Conservation (phyloP, 2,113 vertebrate species). For the Brachionichthys hirsutus region DNA sequence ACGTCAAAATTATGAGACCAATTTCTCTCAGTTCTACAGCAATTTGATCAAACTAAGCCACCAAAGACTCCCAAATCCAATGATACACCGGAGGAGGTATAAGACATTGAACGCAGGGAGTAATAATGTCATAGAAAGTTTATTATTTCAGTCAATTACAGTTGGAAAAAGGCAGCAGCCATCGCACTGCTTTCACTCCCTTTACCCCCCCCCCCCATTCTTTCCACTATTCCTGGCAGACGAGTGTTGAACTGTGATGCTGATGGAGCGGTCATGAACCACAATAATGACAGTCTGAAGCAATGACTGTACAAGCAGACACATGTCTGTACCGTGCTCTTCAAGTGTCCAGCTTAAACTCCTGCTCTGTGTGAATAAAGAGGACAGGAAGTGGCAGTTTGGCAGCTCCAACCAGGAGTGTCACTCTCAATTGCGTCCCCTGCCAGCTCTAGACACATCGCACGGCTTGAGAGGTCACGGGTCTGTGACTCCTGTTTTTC, state of each 20-base stretch:
- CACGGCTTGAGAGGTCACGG: constrained; percentile 75
- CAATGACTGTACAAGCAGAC: constrained; percentile 76
- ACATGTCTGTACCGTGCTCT: constrained; percentile 80
- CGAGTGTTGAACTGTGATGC: constrained; percentile 38
- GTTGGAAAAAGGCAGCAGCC: constrained; percentile 7
- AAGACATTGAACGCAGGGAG: constrained; percentile 40
- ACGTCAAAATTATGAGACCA: constrained; percentile 73
- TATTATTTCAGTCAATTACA: constrained; percentile 56
- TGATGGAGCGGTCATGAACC: constrained; percentile 70
- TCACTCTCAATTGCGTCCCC: constrained; percentile 81
- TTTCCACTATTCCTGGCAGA: constrained; percentile 43
- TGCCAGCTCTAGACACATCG: constrained; percentile 78
- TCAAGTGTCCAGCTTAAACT: constrained; percentile 77
- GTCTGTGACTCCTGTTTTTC: constrained; percentile 59
- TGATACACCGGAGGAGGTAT: constrained; percentile 50
- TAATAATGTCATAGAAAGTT: constrained; percentile 42
- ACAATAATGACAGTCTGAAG: constrained; percentile 75
- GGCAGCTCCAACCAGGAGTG: constrained; percentile 83
- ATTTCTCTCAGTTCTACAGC: constrained; percentile 75
- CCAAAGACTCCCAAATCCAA: constrained; percentile 58
- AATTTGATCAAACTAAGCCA: constrained; percentile 67
- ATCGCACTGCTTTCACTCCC: constrained; percentile 10
- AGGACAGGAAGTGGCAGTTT: constrained; percentile 83
- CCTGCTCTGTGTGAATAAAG: constrained; percentile 81
- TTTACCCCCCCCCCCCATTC: constrained; percentile 28